Conservation (phyloP, 2,888 invertebrate species). For the Neuroscelio doddi region DNA sequence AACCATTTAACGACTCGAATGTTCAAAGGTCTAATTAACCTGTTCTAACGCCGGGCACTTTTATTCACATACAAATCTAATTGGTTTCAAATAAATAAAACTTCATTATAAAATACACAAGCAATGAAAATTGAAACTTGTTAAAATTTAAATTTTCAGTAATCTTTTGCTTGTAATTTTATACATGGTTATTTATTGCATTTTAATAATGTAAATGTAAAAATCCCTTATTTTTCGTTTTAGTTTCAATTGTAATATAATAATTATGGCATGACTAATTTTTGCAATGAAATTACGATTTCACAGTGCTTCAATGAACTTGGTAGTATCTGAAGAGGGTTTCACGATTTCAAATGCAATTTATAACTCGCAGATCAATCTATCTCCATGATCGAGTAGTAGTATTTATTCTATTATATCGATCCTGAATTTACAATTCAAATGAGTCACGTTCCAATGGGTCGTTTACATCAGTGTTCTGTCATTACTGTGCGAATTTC, state of each 20-base stretch:
- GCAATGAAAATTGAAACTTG: too few species aligned
- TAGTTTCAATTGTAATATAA: too few species aligned
- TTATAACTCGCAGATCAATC: constrained; percentile 38
- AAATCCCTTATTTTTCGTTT: too few species aligned
- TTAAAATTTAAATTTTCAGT: too few species aligned
- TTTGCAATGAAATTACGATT: constrained; percentile 12
- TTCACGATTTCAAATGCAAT: constrained; percentile 36
- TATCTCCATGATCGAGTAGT: constrained; percentile 31
- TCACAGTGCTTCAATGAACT: neutral
- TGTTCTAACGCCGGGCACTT: neutral
- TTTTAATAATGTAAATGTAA: too few species aligned
- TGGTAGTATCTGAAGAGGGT: constrained; percentile 12
- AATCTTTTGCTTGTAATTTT: too few species aligned
- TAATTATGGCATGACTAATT: neutral
- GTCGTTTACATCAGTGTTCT: constrained; percentile 43
- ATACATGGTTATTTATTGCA: too few species aligned
- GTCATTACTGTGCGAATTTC: constrained; percentile 34
- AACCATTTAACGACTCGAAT: constrained; percentile 17
- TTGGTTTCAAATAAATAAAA: constrained; percentile 4
- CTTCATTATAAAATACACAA: too few species aligned
- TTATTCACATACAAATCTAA: constrained; percentile 7
- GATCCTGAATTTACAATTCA: constrained; percentile 38
- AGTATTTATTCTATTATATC: constrained; percentile 44
- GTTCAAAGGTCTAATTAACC: constrained; percentile 13
- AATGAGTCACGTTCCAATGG: constrained; percentile 34